Evolutionary conservation across 1,140 invertebrate species (phyloP).

Genomic region (Hormaphis cornu): DNA sequence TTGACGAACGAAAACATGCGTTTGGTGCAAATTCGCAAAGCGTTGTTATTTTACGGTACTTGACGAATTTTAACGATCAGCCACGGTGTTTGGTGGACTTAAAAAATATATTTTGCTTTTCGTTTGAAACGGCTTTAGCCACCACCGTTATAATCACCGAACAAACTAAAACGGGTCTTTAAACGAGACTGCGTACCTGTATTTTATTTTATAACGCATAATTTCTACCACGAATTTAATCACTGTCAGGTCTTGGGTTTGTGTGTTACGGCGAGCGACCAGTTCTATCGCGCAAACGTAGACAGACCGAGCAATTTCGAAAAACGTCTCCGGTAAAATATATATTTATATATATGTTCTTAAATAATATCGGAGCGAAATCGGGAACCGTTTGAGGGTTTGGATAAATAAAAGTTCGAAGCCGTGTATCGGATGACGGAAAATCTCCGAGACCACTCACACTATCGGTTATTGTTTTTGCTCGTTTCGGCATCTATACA

Average conservation of each 20-base stretch:
- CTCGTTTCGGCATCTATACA: slow-evolving; percentile 7
- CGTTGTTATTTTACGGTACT: too few species aligned
- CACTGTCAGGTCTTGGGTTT: too few species aligned
- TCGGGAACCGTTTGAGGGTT: not conserved
- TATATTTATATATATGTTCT: slow-evolving; percentile 7
- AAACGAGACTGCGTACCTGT: not conserved
- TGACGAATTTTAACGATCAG: too few species aligned
- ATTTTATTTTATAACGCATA: not conserved
- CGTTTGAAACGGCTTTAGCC: too few species aligned
- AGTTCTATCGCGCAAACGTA: too few species aligned
- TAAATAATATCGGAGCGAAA: not conserved
- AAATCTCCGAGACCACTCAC: slow-evolving; percentile 14
- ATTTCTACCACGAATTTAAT: not conserved
- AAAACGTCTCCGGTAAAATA: slow-evolving; percentile 24
- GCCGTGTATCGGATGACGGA: slow-evolving; percentile 22
- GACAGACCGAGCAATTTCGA: slow-evolving; percentile 25
- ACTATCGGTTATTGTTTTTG: slow-evolving; percentile 28
- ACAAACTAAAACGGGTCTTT: too few species aligned
- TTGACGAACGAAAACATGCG: too few species aligned
- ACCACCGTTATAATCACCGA: too few species aligned
- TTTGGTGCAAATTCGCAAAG: too few species aligned
- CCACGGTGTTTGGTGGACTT: too few species aligned
- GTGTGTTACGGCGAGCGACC: not conserved
- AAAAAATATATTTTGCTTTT: too few species aligned
- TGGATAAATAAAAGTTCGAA: slow-evolving; percentile 14